Percentiles rank a stretch among this genome's conserved stretches.
These are phyloP conservation scores for Melipona beecheii DNA, from an alignment of 2,888 invertebrate species.

Conservation along the genomic window DNA sequence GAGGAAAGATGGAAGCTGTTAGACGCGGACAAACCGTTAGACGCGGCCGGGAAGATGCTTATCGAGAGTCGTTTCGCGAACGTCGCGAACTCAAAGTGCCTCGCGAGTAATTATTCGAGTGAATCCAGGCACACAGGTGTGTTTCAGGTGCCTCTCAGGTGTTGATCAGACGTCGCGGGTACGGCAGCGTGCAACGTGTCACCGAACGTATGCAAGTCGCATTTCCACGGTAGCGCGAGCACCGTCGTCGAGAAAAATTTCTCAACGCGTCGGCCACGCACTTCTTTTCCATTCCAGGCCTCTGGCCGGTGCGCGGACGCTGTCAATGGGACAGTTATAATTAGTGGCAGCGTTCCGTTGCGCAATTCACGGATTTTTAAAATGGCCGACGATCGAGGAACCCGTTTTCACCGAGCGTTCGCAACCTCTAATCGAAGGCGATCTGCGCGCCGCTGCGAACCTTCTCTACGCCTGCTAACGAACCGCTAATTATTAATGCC, in stretches of 20 bases:
- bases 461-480: conserved; percentile 30
- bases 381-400: conserved; percentile 21
- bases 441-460: conserved; percentile 22
- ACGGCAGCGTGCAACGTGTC: conserved; percentile 10
- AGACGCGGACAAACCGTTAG: conserved; percentile 18
- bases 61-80: conserved; percentile 48
- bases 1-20: conserved; percentile 6
- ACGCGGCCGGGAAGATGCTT: conserved; percentile 28
- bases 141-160: conserved; percentile 80
- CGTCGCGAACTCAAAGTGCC: conserved; percentile 41
- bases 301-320: conserved; percentile 49
- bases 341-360: conserved; percentile 71
- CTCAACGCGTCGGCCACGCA: conserved; percentile 51
- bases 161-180: conserved; percentile 78
- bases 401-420: conserved; percentile 11
- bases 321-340: conserved; percentile 77
- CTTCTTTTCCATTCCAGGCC: conserved; percentile 33
- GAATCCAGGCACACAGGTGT: conserved; percentile 80
- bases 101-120: conserved; percentile 66
- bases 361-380: conserved; percentile 66
- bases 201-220: conserved; percentile 55
- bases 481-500: conserved; percentile 63
- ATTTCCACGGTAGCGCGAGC: conserved; percentile 66
- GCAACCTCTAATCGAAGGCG: conserved; percentile 37
- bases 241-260: conserved; percentile 70